Base-by-base conservation (phyloP, 2,113 vertebrate species). In the Cynoglossus semilaevis region DNA sequence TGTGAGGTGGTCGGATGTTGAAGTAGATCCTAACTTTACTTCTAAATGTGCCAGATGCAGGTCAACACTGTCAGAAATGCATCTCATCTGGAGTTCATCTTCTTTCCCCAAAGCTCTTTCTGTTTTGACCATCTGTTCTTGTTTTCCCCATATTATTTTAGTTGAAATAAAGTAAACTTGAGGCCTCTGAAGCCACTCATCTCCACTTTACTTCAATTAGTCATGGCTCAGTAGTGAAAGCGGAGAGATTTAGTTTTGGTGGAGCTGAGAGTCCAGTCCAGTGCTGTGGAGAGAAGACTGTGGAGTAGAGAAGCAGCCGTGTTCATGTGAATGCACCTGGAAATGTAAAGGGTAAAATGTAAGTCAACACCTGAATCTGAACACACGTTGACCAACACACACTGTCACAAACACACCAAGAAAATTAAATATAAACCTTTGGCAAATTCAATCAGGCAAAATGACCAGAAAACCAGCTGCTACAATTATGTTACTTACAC, bases 281-380 rank as follows among this genome's bases (percentile, higher is more conserved):
- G 22, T 4, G 22, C 22, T 29, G 22, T 29, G 22, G 22, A 29
- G 22, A 29, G 22, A 29, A 29, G 22, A 29, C n/a, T n/a, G n/a
- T n/a, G n/a, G n/a, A n/a, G n/a, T n/a, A n/a, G n/a, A n/a, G n/a
- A n/a, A 52, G 46, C 16, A 54, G 44, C 55, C 58, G 50, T 63
- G 54, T 60, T 64, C 37, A 56, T 60, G 47, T 63, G 15, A 64
- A 51, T 51, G 53, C 51, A 67, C 50, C 62, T 70, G 40, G 16
- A 67, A 38, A 59, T 42, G 42, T 51, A 40, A 51, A 64, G 59
- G 63, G 42, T 59, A 70, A 51, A 67, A 63, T 66, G 42, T 56
- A 70, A 78, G 71, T 56, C 29, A 40, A 60, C 46, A 78, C 56
- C 34, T 63, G 38, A 15, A 15, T 43, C 12, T 56, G 36, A 44